These are phyloP conservation scores for Hylaea fasciaria DNA, from an alignment of 2,888 invertebrate species.

Conservation along the genomic window DNA sequence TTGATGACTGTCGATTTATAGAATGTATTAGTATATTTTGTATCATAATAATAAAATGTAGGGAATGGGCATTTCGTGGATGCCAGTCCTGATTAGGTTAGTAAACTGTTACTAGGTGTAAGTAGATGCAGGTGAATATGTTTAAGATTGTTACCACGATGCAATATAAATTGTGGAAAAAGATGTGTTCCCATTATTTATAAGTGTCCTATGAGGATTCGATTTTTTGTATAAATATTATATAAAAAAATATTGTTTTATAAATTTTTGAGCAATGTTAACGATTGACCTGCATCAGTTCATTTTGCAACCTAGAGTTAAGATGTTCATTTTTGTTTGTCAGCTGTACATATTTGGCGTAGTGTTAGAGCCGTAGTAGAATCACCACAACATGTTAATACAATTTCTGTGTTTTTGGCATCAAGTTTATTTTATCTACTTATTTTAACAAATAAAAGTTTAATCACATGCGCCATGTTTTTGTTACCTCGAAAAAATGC, in stretches of 20 bases:
- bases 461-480: slow-evolving; percentile 61
- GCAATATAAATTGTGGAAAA: slow-evolving; percentile 57
- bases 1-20: slow-evolving; percentile 53
- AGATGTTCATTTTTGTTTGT: slow-evolving; percentile 69
- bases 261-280: slow-evolving; percentile 64
- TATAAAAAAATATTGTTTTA: slow-evolving; percentile 52
- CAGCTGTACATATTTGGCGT: slow-evolving; percentile 81
- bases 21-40: slow-evolving; percentile 53
- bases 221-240: slow-evolving; percentile 54
- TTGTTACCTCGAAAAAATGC: slow-evolving; percentile 33
- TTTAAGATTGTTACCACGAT: slow-evolving; percentile 68
- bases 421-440: slow-evolving; percentile 84
- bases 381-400: slow-evolving; percentile 77
- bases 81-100: slow-evolving; percentile 63
- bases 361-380: slow-evolving; percentile 70
- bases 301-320: slow-evolving; percentile 56
- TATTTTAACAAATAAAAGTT: slow-evolving; percentile 83
- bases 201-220: slow-evolving; percentile 67
- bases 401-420: slow-evolving; percentile 79
- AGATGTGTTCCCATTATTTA: slow-evolving; percentile 69
- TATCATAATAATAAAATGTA: slow-evolving; percentile 55
- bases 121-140: slow-evolving; percentile 77
- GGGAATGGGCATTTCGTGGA: slow-evolving; percentile 61
- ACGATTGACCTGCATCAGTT: slow-evolving; percentile 79
- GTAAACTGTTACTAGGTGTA: slow-evolving; percentile 58